Base-by-base conservation (phyloP, 2,888 invertebrate genomes). In the Lordiphosa fenestrarum region DNA sequence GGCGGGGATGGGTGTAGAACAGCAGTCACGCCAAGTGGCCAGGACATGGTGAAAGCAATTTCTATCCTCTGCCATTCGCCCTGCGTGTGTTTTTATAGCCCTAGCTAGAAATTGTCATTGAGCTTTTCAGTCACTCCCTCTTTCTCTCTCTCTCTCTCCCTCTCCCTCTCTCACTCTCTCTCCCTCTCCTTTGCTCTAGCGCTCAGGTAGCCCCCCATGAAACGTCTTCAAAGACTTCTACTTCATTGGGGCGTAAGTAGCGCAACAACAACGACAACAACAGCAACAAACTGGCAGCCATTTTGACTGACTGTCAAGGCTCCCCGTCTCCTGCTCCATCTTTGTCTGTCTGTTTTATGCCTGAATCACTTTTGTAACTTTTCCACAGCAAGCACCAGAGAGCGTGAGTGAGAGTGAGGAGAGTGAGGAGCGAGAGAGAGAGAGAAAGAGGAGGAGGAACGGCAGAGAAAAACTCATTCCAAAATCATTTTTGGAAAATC, bases 341-440 rank as follows among this genome's bases (percentile, higher is more conserved):
- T 57, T 48, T 10, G 33, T 56, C 69, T 41, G 50, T 69, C 62
- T 44, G 57, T 63, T 51, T 80, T 80, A 80, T 80, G 76, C 80
- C 75, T 70, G 76, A 77, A 77, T 80, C 83, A 83, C 76, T 77
- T 77, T 83, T 80, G 81, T 66, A 77, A 77, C 83, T 83, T 83
- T 77, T 62, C 53, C 67, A 33, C 69, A 63, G 49, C 46, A 37
- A 40, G 47, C 15, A 44, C 13, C 30, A 42, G 19, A 13, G 38
- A 23, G 52, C 10, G 30, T 30, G 10, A 33, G 6, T 40, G 15
- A 69, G 62, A n/a, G n/a, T n/a, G n/a, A 66, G 61, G 61, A 65
- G 46, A 48, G 56, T 48, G 12, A 53, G 19, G 19, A 30, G 5
- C 47, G 9, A 49, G n/a, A 30, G 30, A 15, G 39, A 4, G 6